Conservation (phyloP, 37 sponge, comb jelly and placozoan genomes). For the Axinella damicornis region DNA sequence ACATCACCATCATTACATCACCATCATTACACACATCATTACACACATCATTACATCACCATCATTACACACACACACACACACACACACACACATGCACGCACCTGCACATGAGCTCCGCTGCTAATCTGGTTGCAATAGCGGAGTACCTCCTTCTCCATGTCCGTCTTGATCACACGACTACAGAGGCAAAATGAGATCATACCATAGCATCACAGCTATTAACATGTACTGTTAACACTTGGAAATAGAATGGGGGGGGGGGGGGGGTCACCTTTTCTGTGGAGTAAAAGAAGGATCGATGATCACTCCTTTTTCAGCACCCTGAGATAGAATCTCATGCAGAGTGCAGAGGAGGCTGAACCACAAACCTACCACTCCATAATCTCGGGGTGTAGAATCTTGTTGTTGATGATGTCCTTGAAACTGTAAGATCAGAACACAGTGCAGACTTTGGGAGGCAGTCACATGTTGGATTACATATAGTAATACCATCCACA, state of each 20-base stretch:
- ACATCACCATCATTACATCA: neutral
- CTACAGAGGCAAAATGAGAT: conserved; percentile 33
- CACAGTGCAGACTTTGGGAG: too few species aligned
- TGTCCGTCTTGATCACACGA: conserved; percentile 92
- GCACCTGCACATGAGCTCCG: conserved; percentile 85
- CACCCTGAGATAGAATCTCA: neutral
- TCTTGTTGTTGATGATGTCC: conserved; percentile 74
- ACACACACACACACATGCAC: conserved; percentile 36
- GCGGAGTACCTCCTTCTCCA: conserved; percentile 89
- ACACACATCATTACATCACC: neutral
- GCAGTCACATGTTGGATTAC: too few species aligned
- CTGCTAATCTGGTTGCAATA: conserved; percentile 89
- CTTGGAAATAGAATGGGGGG: too few species aligned
- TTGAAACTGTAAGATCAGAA: conserved; percentile 37
- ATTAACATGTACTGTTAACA: too few species aligned
- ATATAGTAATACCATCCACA: too few species aligned
- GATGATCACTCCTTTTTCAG: too few species aligned
- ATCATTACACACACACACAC: neutral
- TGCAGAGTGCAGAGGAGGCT: neutral
- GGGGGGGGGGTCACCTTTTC: too few species aligned
- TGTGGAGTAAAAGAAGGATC: too few species aligned
- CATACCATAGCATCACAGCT: neutral
- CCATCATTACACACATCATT: neutral
- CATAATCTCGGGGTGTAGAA: conserved; percentile 85
- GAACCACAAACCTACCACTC: conserved; percentile 82